These are phyloP conservation scores for Anolis carolinensis DNA, from an alignment of 2,113 vertebrate species.

Conservation along the genomic window DNA sequence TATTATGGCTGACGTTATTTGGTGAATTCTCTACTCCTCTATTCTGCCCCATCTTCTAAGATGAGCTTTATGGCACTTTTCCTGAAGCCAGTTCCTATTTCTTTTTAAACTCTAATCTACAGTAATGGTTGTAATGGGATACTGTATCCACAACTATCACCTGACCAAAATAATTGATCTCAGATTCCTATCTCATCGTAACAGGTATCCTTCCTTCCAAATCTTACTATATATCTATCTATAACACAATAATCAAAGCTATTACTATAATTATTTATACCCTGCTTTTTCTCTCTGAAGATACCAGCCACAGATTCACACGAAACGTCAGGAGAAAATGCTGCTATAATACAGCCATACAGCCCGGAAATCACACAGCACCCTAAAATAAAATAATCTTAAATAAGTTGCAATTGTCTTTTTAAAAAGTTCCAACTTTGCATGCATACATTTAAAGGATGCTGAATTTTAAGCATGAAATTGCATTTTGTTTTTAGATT, in stretches of 20 bases:
- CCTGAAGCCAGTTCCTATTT: not conserved
- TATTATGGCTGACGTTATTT: not conserved
- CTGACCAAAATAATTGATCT: accelerated
- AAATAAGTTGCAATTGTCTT: conserved; percentile 40
- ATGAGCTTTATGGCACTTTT: not conserved
- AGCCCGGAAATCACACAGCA: conserved; percentile 49
- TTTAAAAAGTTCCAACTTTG: not conserved
- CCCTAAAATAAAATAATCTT: conserved; percentile 27
- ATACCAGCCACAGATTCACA: no score
- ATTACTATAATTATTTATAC: no score
- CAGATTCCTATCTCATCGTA: not conserved
- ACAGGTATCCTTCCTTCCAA: no score
- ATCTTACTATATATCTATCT: no score
- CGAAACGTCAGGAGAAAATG: no score
- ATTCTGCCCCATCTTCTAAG: not conserved
- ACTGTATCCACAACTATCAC: not conserved
- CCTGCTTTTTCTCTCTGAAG: no score
- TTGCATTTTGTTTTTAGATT: not conserved
- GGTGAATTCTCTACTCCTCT: not conserved
- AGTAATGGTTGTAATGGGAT: not conserved
- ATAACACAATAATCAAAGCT: no score
- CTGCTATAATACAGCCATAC: not conserved
- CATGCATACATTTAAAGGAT: not conserved
- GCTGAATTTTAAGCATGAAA: not conserved
- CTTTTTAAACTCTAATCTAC: not conserved